Evolutionary conservation across 2,797 vertebrate species (phyloP).

Genomic region (Myripristis jacobus): DNA sequence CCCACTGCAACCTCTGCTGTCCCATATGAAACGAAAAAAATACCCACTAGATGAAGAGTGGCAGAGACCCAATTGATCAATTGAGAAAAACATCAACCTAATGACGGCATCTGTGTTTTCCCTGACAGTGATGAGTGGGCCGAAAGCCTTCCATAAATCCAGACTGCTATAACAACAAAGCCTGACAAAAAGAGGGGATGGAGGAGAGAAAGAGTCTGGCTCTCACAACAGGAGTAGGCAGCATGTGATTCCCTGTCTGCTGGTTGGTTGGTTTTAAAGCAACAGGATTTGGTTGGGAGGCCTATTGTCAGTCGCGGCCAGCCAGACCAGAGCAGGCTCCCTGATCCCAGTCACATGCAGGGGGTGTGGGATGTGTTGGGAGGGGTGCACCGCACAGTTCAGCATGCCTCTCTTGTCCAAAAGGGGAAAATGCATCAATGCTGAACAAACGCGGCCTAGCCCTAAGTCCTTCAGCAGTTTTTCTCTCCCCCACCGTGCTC

Average conservation of each 20-base stretch:
- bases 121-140: slow-evolving; percentile 64
- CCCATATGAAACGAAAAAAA: neutral
- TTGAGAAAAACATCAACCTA: slow-evolving; percentile 45
- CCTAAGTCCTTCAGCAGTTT: slow-evolving; percentile 25
- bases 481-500: slow-evolving; percentile 33
- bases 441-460: slow-evolving; percentile 31
- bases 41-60: slow-evolving; percentile 1
- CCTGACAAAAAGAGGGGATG: slow-evolving; percentile 59
- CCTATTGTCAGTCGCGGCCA: slow-evolving; percentile 70
- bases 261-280: slow-evolving; percentile 79
- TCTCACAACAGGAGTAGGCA: slow-evolving; percentile 74
- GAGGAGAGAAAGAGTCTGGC: slow-evolving; percentile 56
- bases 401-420: slow-evolving; percentile 36
- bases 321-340: slow-evolving; percentile 62
- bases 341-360: slow-evolving; percentile 78
- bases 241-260: slow-evolving; percentile 78
- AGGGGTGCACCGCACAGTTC: slow-evolving; percentile 36
- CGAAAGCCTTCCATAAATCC: slow-evolving; percentile 74
- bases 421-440: slow-evolving; percentile 43
- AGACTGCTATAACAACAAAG: slow-evolving; percentile 80
- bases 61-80: slow-evolving; percentile 12
- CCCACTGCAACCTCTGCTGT: neutral
- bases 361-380: slow-evolving; percentile 50
- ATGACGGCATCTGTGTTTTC: slow-evolving; percentile 72
- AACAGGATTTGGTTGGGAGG: slow-evolving; percentile 78